These are phyloP conservation scores for Sciurus niger DNA, from an alignment of 2,113 vertebrate genomes.

Conservation along the genomic window DNA sequence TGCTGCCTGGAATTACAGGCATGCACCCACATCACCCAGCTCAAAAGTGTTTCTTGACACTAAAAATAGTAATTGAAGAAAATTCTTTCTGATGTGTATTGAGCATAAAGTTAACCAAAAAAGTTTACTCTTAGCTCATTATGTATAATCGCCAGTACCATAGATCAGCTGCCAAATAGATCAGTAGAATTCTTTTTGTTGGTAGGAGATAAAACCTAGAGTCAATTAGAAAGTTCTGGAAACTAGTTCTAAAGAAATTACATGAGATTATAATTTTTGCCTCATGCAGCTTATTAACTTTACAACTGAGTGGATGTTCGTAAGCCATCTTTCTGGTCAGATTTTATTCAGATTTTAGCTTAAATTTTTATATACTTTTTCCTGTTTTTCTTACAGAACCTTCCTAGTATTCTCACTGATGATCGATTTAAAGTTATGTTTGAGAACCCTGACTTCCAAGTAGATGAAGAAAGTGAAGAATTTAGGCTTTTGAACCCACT, in stretches of 20 bases:
- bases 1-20: not conserved
- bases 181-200: not conserved
- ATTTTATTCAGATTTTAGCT: constrained; percentile 39
- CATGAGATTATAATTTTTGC: not conserved
- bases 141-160: not conserved
- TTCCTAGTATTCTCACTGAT: constrained; percentile 94
- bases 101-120: not conserved
- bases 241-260: constrained; percentile 27
- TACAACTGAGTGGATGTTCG: constrained; percentile 3
- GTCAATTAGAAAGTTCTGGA: not conserved
- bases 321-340: not conserved
- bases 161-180: not conserved
- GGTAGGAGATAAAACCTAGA: not conserved
- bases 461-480: constrained; percentile 97
- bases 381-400: constrained; percentile 87
- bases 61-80: constrained; percentile 39
- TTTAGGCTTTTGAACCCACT: constrained; percentile 98
- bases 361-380: not conserved
- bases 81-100: constrained; percentile 6
- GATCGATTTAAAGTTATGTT: constrained; percentile 99
- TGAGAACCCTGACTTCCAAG: constrained; percentile 98
- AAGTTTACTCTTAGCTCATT: not conserved
- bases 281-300: constrained; percentile 20
- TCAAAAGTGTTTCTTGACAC: constrained; percentile 39
- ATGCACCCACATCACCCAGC: not conserved